Conservation (phyloP, 2,888 invertebrate genomes). For the Zygothrica quintamaculata region DNA sequence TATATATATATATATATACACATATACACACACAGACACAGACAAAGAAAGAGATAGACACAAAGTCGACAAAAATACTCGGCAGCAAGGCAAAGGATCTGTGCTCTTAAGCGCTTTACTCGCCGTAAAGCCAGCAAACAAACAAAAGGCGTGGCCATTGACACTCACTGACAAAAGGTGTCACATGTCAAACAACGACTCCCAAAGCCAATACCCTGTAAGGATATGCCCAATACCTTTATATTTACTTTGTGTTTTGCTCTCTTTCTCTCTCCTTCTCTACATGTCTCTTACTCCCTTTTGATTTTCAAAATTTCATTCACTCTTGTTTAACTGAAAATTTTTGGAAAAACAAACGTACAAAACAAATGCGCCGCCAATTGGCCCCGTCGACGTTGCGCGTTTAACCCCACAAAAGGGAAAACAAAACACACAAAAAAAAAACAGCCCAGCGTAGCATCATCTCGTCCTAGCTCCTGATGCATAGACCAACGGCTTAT, state of each 20-base stretch:
- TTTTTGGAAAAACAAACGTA: constrained; percentile 41
- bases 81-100: constrained; percentile 35
- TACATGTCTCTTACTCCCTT: neutral
- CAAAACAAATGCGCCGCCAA: constrained; percentile 38
- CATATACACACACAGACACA: neutral
- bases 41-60: constrained; percentile 1
- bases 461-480: too few species aligned
- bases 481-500: too few species aligned
- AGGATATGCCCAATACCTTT: neutral
- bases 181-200: constrained; percentile 78
- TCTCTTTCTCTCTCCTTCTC: too few species aligned
- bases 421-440: constrained; percentile 48
- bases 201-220: constrained; percentile 5
- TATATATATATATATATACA: constrained; percentile 5
- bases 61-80: constrained; percentile 42
- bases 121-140: constrained; percentile 33
- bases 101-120: constrained; percentile 54
- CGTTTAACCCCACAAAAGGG: constrained; percentile 50
- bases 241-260: neutral
- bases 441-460: constrained; percentile 13
- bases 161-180: constrained; percentile 77
- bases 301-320: neutral
- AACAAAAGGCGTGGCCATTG: constrained; percentile 47
- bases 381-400: constrained; percentile 36
- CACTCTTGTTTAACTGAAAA: neutral